Base-by-base conservation (phyloP, 1,140 invertebrate genomes). In the Halictus rubicundus region DNA sequence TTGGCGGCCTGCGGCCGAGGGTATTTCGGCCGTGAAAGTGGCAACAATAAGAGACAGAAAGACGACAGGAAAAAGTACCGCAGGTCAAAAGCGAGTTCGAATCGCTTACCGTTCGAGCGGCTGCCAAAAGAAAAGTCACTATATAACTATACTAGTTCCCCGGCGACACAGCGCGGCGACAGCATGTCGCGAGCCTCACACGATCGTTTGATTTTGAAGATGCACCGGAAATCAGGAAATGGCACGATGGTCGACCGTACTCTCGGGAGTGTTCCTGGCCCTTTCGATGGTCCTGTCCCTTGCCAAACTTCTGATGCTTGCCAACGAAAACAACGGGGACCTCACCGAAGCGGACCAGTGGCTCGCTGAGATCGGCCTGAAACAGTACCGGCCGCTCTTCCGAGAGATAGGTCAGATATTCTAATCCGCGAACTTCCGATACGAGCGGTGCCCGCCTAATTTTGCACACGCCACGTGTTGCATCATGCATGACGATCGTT, bases 311-410 rank as follows among this genome's bases (percentile, higher is more conserved):
- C 78, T 93, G 61, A 86, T 93, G 89, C 87, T 92, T n/a, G 92
- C 90, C 39, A 88, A 90, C 64, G 90, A 86, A 82, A 93, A 88
- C 68, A 91, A 94, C 87, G 94, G 94, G 81, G 94, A 95, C 83
- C 90, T 92, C 80, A 94, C 90, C 46, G 94, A 95, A 91, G 95
- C 96, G 60, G 95, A 96, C 81, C 93, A 95, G 85, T 97, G 96
- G 96, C 90, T 96, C 63, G 94, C 95, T 65, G 94, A 96, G 88
- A 96, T 95, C 89, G 94, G 95, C 71, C 92, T 97, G 37, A 91
- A 94, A 37, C 93, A 96, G 73, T 96, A 96, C 87, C 95, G 95
- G 83, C 93, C 95, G 74, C 88, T 96, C 8, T 96, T 96, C 87
- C 94, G 93, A 84, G 93, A 96, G 87, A 94, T 95, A 93, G 96